These are phyloP conservation scores for Synergus gifuensis DNA, from an alignment of 2,888 invertebrate genomes.

Conservation along the genomic window DNA sequence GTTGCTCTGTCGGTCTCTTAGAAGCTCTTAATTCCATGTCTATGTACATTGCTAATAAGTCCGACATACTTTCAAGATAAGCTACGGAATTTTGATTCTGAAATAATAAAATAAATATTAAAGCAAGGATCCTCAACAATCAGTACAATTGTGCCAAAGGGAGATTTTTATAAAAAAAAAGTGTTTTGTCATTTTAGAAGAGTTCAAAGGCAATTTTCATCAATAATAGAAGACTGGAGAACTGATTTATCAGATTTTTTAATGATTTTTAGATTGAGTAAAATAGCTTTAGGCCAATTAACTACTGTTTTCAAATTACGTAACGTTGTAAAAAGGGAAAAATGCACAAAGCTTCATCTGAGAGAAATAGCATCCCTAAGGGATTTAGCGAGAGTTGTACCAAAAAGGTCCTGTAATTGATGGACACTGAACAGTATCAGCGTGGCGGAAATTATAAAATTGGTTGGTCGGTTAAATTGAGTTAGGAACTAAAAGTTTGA, in stretches of 20 bases:
- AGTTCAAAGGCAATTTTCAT: neutral
- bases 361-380: neutral
- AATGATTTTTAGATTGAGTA: neutral
- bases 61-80: slow-evolving; percentile 77
- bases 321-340: neutral
- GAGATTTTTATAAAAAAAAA: neutral
- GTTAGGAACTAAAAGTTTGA: neutral
- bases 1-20: slow-evolving; percentile 68
- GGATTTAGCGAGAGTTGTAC: neutral
- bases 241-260: no score
- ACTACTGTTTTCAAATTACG: slow-evolving; percentile 8
- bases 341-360: neutral
- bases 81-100: slow-evolving; percentile 71
- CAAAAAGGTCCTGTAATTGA: slow-evolving; percentile 15
- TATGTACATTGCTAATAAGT: slow-evolving; percentile 76
- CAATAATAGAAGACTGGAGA: neutral
- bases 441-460: slow-evolving; percentile 5
- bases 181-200: neutral
- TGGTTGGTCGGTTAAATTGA: neutral
- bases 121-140: neutral
- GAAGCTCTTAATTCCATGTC: slow-evolving; percentile 77
- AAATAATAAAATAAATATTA: slow-evolving; percentile 44
- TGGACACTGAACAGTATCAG: neutral
- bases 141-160: neutral
- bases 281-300: neutral